A percentile compares a stretch with the other conserved stretches of the same genome.
phyloP scores from a whole-genome alignment of 2,113 vertebrate genomes.

The Epinephelus fuscoguttatus region DNA sequence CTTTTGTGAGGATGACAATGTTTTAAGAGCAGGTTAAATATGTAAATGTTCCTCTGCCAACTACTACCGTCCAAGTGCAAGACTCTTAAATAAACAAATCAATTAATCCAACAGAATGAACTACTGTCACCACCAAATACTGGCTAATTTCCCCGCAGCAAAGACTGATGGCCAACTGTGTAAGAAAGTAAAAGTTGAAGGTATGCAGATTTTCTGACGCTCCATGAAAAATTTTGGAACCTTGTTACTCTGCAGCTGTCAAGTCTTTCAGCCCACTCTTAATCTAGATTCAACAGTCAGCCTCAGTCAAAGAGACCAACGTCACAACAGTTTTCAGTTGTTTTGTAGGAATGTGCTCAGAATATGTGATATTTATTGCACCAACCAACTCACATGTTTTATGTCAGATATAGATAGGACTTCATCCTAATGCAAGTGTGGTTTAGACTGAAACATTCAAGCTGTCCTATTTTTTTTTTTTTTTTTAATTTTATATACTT shows the following conservation, averaged over 20 bases:
- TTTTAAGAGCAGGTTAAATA: no score
- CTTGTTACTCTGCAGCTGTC: neutral
- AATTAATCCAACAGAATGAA: neutral
- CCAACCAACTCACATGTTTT: neutral
- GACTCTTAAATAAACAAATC: no score
- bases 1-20: no score
- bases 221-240: neutral
- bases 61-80: no score
- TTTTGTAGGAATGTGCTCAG: neutral
- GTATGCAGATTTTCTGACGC: neutral
- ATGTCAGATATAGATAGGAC: neutral
- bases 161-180: neutral
- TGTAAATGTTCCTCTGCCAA: no score
- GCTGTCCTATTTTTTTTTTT: no score
- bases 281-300: neutral
- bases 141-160: neutral
- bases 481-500: no score
- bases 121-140: neutral
- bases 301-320: neutral
- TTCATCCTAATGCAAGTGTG: neutral
- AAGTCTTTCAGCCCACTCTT: neutral
- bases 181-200: no score
- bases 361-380: neutral
- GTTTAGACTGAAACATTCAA: neutral
- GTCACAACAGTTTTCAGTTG: neutral